Base-by-base conservation (phyloP, 2,888 invertebrate species). In the Trissoscelio sp. region DNA sequence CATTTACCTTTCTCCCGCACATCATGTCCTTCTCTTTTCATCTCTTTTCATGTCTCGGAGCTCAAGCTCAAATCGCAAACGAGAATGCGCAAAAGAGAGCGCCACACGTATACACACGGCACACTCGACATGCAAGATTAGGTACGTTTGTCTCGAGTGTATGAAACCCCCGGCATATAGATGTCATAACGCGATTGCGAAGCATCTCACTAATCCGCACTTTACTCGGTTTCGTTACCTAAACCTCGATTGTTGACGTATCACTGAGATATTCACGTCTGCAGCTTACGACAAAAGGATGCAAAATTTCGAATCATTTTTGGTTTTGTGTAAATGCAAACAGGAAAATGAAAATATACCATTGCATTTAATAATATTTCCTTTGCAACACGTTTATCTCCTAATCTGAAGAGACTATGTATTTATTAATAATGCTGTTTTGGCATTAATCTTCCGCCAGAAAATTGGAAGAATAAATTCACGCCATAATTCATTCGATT, bases 201-300 rank as follows among this genome's bases (percentile, higher is more conserved):
- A 85, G 87, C 84, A 86, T 86, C 85, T 86, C 82, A 81, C 84
- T 87, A 88, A 88, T 88, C 87, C 87, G 83, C 86, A 86, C 87
- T 86, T 84, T 84, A 84, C 85, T 85, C 86, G 84, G 85, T 83
- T 84, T 86, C 80, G 83, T 84, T 80, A 74, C 75, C 80, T 78
- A 82, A 82, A 84, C 81, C 84, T 83, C 81, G 81, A 77, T 81
- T 79, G 79, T 82, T 72, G 77, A 75, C 75, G 48, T 55, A 75
- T 72, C 48, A 75, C 37, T 46, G 69, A 79, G 58, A 70, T 60
- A 81, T 74, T 81, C 70, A 16, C 64, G 57, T 70, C 37, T 39
- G 42, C 24, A 11, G 72, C 67, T 73, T 58, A 57, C 39, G 31
- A 60, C 53, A 73, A 73, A 74, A 69, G 66, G 37, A 64, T 51